phyloP scores from a whole-genome alignment of 2,113 vertebrate species.

The Lipotes vexillifer region DNA sequence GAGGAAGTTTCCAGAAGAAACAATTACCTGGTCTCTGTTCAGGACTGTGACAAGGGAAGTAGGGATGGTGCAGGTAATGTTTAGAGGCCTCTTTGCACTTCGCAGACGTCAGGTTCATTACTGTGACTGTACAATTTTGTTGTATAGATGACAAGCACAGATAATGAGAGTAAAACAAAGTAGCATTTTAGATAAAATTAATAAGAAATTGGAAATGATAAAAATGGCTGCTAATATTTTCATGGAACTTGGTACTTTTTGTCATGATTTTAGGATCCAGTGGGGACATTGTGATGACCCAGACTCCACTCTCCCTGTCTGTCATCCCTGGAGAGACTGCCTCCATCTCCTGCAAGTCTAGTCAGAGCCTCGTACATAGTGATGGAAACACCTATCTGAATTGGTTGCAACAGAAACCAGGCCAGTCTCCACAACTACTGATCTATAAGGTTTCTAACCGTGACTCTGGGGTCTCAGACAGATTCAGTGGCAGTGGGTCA shows the following conservation, averaged over 20 bases:
- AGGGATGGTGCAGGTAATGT: fast-evolving
- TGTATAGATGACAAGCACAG: neutral
- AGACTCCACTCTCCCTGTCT: neutral
- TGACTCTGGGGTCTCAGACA: neutral
- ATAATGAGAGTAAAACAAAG: neutral
- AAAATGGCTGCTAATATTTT: neutral
- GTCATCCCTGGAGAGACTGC: fast-evolving
- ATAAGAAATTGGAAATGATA: neutral
- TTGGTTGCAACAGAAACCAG: neutral
- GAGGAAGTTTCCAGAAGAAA: neutral
- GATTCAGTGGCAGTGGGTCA: neutral
- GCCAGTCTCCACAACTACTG: neutral
- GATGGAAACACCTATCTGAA: neutral
- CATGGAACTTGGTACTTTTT: neutral
- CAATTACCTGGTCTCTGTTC: neutral
- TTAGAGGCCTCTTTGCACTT: neutral
- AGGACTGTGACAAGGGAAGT: neutral
- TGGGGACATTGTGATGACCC: neutral
- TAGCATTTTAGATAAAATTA: neutral
- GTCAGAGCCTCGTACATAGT: neutral
- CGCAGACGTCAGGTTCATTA: neutral
- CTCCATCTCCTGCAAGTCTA: neutral
- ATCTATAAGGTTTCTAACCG: neutral
- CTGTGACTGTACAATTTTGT: neutral
- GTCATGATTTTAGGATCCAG: neutral